These are phyloP conservation scores for Burhinus oedicnemus DNA, from an alignment of 2,113 vertebrate genomes.

Conservation along the genomic window DNA sequence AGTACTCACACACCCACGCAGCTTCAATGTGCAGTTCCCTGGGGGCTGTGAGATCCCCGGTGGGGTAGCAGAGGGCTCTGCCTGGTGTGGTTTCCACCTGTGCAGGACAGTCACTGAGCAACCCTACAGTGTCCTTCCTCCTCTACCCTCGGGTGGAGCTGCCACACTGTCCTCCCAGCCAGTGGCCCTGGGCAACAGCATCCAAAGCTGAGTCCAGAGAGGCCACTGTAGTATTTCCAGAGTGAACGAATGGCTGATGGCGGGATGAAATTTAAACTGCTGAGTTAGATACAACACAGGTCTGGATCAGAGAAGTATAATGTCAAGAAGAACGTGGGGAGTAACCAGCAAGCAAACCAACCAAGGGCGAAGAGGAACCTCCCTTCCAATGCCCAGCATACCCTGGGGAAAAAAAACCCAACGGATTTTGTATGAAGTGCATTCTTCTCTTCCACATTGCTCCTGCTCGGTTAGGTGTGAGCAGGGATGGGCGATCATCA, in stretches of 20 bases:
- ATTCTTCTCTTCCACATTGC: background rate
- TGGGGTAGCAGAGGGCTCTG: background rate
- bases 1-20: background rate
- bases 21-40: background rate
- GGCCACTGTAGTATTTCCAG: background rate
- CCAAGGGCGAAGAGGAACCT: background rate
- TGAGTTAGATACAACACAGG: background rate
- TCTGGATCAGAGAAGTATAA: background rate
- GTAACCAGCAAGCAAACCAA: background rate
- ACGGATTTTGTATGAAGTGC: background rate
- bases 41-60: accelerated
- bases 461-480: background rate
- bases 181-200: background rate
- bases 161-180: background rate
- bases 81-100: background rate
- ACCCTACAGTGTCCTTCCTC: background rate
- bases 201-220: background rate
- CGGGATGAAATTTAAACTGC: background rate
- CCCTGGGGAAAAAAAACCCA: background rate
- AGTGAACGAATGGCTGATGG: background rate
- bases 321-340: background rate
- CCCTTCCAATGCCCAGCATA: background rate
- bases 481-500: background rate
- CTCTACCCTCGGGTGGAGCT: background rate
- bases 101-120: background rate